Percentiles rank a stretch among this genome's conserved stretches.
These are phyloP conservation scores for Pangasius macronema DNA, from an alignment of 2,797 vertebrate genomes.

Conservation along the genomic window DNA sequence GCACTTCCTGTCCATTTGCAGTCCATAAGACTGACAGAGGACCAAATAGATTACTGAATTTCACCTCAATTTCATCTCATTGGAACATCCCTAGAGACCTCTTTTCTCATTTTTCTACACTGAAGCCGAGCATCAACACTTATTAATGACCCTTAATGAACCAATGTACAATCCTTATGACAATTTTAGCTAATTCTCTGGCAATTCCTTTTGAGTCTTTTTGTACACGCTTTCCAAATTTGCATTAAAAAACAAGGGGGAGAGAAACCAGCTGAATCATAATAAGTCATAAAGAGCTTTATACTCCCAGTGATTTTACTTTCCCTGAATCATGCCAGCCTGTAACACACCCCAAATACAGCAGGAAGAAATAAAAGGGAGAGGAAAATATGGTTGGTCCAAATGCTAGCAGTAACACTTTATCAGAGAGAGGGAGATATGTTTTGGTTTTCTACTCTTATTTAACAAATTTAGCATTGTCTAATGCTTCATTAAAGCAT, in stretches of 20 bases:
- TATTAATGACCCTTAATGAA: neutral
- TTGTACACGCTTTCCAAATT: neutral
- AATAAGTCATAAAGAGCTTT: neutral
- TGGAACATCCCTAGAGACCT: neutral
- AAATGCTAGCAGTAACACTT: slow-evolving; percentile 49
- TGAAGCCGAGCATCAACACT: neutral
- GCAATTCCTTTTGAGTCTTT: neutral
- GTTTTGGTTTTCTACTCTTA: slow-evolving; percentile 60
- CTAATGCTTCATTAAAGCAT: slow-evolving; percentile 66
- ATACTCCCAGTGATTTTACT: slow-evolving; percentile 11
- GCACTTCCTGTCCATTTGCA: neutral
- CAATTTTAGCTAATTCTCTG: neutral
- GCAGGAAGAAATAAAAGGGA: slow-evolving; percentile 36
- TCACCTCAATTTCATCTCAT: neutral
- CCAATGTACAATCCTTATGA: neutral
- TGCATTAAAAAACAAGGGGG: neutral
- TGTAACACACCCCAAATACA: slow-evolving; percentile 31
- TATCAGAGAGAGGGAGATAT: slow-evolving; percentile 45
- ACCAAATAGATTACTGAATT: neutral
- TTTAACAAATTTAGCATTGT: slow-evolving; percentile 42
- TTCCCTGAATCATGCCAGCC: slow-evolving; percentile 34
- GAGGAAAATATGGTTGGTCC: slow-evolving; percentile 25
- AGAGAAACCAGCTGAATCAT: neutral
- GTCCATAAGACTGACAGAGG: neutral
- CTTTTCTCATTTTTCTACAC: neutral